A percentile compares a stretch with the other conserved stretches of the same genome.
Conservation (phyloP, 2,888 invertebrate species). For the Drosophila multiciliata region DNA sequence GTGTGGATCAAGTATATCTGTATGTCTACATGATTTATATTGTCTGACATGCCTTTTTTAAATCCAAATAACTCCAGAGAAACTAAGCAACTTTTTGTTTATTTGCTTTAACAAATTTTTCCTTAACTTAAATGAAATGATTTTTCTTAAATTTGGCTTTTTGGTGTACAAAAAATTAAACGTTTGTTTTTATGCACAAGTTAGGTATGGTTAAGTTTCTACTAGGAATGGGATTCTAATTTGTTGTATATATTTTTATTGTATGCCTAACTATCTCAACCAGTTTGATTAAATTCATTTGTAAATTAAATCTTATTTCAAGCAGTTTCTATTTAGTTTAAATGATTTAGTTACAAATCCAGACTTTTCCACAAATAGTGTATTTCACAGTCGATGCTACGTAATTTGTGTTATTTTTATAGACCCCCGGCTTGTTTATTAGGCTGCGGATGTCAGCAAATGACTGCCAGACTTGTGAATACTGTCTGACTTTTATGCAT, state of each 20-base stretch:
- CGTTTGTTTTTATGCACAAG: neutral
- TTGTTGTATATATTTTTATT: neutral
- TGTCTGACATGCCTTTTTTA: neutral
- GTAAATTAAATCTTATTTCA: neutral
- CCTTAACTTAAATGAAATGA: neutral
- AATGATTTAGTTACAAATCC: too few relatives aligned
- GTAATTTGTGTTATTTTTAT: constrained; percentile 27
- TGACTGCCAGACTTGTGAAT: constrained; percentile 42
- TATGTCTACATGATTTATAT: neutral
- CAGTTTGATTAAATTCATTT: neutral
- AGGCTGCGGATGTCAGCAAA: constrained; percentile 64
- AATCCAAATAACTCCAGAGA: neutral
- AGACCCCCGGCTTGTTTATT: constrained; percentile 48
- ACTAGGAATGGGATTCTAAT: neutral
- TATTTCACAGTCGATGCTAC: constrained; percentile 19
- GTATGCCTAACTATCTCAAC: neutral
- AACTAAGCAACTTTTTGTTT: neutral
- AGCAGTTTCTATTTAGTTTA: neutral
- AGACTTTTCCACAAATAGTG: constrained; percentile 13
- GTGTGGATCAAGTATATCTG: neutral
- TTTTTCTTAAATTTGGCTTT: neutral
- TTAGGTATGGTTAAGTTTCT: neutral
- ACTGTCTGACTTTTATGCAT: constrained; percentile 64
- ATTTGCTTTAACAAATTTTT: neutral
- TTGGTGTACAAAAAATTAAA: neutral